phyloP scores from a whole-genome alignment of 2,797 vertebrate species.

The Tokudaia tokunoshimensis region DNA sequence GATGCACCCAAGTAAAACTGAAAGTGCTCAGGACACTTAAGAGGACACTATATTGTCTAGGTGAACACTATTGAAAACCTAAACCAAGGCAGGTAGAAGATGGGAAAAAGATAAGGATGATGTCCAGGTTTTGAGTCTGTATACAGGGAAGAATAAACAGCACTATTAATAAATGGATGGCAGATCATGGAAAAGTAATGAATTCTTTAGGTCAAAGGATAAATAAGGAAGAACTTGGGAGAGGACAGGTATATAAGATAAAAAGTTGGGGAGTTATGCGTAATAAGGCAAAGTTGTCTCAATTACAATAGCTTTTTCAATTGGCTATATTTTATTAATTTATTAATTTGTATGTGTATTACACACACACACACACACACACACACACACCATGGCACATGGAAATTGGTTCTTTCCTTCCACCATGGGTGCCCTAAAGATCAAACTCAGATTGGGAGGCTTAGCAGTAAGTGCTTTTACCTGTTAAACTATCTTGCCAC shows the following conservation, averaged over 20 bases:
- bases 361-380: background rate
- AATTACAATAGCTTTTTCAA: background rate
- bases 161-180: background rate
- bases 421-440: background rate
- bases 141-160: background rate
- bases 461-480: background rate
- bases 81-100: background rate
- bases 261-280: background rate
- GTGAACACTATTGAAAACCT: background rate
- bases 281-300: background rate
- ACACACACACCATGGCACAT: background rate
- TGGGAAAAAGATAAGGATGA: background rate
- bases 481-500: background rate
- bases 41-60: background rate
- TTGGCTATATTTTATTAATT: background rate
- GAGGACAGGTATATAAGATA: background rate
- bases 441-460: background rate
- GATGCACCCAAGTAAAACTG: background rate
- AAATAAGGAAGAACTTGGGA: background rate
- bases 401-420: background rate
- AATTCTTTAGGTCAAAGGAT: background rate
- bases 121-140: background rate
- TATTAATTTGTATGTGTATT: background rate
- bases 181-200: conserved; percentile 11
- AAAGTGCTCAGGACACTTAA: background rate